Evolutionary conservation across 1,140 invertebrate species (phyloP), one percentile per base, ranked within the genome.

Genomic region (Drosophila burlai): DNA sequence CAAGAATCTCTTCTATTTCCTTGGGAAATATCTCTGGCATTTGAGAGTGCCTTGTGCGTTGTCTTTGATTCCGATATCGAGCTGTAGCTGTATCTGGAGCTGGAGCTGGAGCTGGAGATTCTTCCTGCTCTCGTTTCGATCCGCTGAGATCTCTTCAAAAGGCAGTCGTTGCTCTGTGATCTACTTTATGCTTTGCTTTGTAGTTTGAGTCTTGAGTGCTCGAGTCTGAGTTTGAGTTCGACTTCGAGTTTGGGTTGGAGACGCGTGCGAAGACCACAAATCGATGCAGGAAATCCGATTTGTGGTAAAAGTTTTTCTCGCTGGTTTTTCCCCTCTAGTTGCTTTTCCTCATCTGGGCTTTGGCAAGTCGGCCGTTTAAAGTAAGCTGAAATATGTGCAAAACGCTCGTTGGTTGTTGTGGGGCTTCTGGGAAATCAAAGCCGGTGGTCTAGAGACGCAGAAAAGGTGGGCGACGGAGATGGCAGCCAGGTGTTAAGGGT

Each of bases 11-110:
- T 76, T 80, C 78, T 77, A 89, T 91, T 89, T 89, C 85, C 84
- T 85, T 89, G 84, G 86, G 86, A 89, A 89, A 85, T 76, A 89
- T 89, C 68, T 90, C 65, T 85, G 84, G 84, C 86, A 85, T 87
- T 81, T 69, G 68, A 38, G 68, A 38, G 55, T 26, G 60, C 50
- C 18, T 55, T 36, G 63, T 46, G 65, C 65, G 47, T 71, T 72
- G 63, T 43, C 62, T 71, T 71, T 71, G 67, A 67, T 71, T 67
- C 62, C 69, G 49, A 73, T 74, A 60, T 47, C 59, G 43, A 68
- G 60, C 24, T 47, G 5, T 11, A 38, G 42, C 8, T 43, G 40
- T 8, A n/a, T 42, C 46, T 45, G 34, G 3, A 55, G 18, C 45
- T 45, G 34, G 4, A 55, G 13, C 45, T 36, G 16, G 9, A 52